phyloP scores from a whole-genome alignment of 2,888 invertebrate species.

The Nephrotoma guestfalica region DNA sequence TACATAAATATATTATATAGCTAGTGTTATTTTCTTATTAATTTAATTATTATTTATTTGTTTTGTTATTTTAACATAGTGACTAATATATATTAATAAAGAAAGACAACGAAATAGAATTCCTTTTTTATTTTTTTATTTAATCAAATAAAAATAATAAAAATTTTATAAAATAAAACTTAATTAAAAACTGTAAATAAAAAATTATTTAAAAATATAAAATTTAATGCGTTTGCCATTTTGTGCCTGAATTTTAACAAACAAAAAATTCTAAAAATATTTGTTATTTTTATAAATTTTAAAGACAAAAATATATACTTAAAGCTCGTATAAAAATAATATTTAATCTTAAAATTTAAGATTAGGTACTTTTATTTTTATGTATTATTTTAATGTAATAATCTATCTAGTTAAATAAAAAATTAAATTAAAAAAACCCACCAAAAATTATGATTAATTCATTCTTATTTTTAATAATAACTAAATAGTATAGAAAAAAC shows the following conservation, averaged over 20 bases:
- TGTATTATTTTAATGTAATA: background rate
- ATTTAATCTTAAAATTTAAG: background rate
- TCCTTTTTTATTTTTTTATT: background rate
- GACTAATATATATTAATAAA: too few species aligned
- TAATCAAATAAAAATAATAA: background rate
- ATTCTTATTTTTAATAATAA: background rate
- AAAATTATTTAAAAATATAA: background rate
- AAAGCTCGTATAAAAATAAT: background rate
- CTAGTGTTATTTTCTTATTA: background rate
- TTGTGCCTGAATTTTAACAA: constrained; percentile 4
- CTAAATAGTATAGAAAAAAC: background rate
- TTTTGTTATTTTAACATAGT: background rate
- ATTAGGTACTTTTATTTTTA: background rate
- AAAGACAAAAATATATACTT: background rate
- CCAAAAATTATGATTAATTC: background rate
- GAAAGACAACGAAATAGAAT: background rate
- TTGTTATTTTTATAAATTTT: background rate
- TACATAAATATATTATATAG: background rate
- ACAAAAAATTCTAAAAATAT: background rate
- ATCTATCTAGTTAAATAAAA: background rate
- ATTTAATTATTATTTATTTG: background rate
- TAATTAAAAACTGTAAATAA: background rate
- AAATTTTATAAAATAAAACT: background rate
- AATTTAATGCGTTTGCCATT: background rate
- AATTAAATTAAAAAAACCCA: background rate